Percentiles rank a stretch among this genome's conserved stretches.
Conservation (phyloP, 2,888 invertebrate species). For the Phengaris arion region DNA sequence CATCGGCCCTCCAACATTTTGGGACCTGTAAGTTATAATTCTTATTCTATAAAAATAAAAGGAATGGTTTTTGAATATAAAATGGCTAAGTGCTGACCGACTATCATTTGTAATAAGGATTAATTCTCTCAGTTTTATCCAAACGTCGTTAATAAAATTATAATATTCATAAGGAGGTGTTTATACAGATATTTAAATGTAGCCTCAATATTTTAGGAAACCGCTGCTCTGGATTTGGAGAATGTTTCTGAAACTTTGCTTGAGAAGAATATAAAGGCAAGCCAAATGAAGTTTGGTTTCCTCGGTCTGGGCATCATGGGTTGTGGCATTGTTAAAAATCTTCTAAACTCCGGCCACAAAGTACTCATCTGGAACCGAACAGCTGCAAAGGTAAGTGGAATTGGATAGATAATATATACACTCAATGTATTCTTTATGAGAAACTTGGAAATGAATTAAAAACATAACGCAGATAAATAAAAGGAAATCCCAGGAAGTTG, state of each 20-base stretch:
- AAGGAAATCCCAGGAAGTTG: no score
- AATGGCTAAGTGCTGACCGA: no score
- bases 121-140: no score
- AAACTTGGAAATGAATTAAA: no score
- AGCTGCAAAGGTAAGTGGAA: conserved; percentile 89
- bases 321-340: conserved; percentile 95
- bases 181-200: not conserved
- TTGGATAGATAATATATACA: conserved; percentile 13
- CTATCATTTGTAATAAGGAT: no score
- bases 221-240: conserved; percentile 87
- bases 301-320: conserved; percentile 98
- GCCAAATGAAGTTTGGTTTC: conserved; percentile 94
- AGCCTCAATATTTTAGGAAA: conserved; percentile 75
- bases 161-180: not conserved
- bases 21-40: conserved; percentile 82
- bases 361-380: conserved; percentile 97
- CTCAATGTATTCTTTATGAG: not conserved
- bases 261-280: conserved; percentile 91
- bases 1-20: conserved; percentile 84
- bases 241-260: conserved; percentile 87
- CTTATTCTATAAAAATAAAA: not conserved
- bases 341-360: conserved; percentile 95
- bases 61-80: no score
- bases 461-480: no score
- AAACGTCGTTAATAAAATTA: no score